Evolutionary conservation across 2,113 vertebrate genomes (phyloP).

Genomic region (Notothenia coriiceps): DNA sequence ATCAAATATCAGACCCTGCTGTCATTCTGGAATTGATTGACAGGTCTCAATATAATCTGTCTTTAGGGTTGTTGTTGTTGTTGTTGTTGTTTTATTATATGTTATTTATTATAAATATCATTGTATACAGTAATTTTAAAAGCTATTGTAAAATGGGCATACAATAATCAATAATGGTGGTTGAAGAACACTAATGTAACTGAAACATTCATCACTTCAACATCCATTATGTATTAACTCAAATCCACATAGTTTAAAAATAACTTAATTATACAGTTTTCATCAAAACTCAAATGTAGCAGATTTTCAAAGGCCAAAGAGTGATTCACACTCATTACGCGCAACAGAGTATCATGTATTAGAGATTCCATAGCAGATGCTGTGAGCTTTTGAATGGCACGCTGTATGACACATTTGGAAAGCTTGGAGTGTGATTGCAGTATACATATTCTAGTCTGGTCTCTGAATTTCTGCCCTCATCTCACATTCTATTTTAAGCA

Average conservation of each 20-base stretch:
- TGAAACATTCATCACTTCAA: not conserved
- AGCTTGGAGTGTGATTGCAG: not conserved
- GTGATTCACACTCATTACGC: conserved; percentile 2
- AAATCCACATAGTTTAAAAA: not conserved
- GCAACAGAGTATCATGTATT: not conserved
- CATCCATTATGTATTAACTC: not conserved
- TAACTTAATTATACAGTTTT: not conserved
- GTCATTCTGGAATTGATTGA: not conserved
- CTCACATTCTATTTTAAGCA: not conserved
- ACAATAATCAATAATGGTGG: not conserved
- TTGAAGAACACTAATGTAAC: not conserved
- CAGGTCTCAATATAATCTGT: not conserved
- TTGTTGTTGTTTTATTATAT: not conserved
- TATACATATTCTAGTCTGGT: not conserved
- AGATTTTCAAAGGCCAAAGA: not conserved
- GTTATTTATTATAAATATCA: too few relatives aligned
- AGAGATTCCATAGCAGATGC: not conserved
- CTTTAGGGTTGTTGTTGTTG: not conserved
- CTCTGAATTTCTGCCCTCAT: conserved; percentile 1
- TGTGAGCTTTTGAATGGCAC: not conserved
- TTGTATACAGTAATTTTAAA: too few relatives aligned
- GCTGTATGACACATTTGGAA: conserved; percentile 1
- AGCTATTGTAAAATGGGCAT: not conserved
- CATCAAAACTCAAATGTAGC: not conserved
- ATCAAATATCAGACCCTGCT: not conserved